These are phyloP conservation scores for Dryobotodes eremita DNA, from an alignment of 2,888 invertebrate species.

Conservation along the genomic window DNA sequence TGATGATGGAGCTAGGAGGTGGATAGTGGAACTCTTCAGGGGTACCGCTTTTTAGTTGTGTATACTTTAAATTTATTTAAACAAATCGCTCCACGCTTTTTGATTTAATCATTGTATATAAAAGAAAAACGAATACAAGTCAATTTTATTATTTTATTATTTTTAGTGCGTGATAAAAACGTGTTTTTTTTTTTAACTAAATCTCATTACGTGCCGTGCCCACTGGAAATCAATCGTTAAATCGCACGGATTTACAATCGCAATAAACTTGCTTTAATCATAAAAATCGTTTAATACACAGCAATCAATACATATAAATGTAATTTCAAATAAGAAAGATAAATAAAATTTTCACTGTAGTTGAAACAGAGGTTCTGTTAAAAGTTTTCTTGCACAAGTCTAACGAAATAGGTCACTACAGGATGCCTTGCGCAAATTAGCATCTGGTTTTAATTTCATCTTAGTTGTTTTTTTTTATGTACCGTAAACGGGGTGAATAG, in stretches of 20 bases:
- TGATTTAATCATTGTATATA: too few species aligned
- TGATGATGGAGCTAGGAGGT: too few species aligned
- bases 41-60: too few species aligned
- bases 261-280: slow-evolving; percentile 33
- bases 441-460: not conserved
- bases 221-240: slow-evolving; percentile 18
- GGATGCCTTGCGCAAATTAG: not conserved
- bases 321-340: not conserved
- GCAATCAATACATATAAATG: not conserved
- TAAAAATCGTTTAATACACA: slow-evolving; percentile 11
- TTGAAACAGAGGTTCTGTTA: not conserved
- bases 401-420: slow-evolving; percentile 45
- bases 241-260: slow-evolving; percentile 25
- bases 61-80: too few species aligned
- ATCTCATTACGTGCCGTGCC: not conserved
- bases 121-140: too few species aligned
- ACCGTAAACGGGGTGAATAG: too few species aligned
- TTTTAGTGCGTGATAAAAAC: too few species aligned
- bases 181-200: not conserved
- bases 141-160: too few species aligned
- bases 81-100: too few species aligned
- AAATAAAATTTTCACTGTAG: not conserved
- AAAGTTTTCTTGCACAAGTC: slow-evolving; percentile 25
- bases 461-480: not conserved
- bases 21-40: too few species aligned